These are phyloP conservation scores for Tipula helvola DNA, from an alignment of 2,888 invertebrate species.

Conservation along the genomic window DNA sequence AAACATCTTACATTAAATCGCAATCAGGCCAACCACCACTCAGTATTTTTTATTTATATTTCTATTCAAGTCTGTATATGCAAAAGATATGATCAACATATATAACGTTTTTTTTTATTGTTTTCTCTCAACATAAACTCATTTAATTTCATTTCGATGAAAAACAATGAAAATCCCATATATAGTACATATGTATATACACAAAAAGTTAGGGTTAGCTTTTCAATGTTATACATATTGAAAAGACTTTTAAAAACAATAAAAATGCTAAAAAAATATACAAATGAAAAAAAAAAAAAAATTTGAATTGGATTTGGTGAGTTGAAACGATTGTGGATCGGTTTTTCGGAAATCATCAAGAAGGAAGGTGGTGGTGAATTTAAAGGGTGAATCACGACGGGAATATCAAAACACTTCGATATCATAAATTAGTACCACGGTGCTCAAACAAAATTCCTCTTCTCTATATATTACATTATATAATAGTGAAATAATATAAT, in stretches of 20 bases:
- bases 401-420: slow-evolving; percentile 4
- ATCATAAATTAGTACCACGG: neutral
- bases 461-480: neutral
- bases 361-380: neutral
- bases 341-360: neutral
- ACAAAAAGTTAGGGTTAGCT: neutral
- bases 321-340: neutral
- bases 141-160: neutral
- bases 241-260: neutral
- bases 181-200: too few species aligned
- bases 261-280: neutral
- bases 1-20: slow-evolving; percentile 4
- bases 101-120: slow-evolving; percentile 9
- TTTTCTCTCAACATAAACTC: slow-evolving; percentile 6
- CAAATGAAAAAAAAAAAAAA: neutral
- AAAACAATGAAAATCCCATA: neutral
- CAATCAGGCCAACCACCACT: neutral
- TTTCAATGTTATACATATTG: neutral
- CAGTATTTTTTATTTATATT: neutral
- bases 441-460: neutral
- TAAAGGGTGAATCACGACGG: neutral
- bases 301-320: neutral
- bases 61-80: neutral
- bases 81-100: slow-evolving; percentile 9
- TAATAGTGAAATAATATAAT: neutral